Evolutionary conservation across 1,140 invertebrate species (phyloP).

Genomic region (Drosophila varians): DNA sequence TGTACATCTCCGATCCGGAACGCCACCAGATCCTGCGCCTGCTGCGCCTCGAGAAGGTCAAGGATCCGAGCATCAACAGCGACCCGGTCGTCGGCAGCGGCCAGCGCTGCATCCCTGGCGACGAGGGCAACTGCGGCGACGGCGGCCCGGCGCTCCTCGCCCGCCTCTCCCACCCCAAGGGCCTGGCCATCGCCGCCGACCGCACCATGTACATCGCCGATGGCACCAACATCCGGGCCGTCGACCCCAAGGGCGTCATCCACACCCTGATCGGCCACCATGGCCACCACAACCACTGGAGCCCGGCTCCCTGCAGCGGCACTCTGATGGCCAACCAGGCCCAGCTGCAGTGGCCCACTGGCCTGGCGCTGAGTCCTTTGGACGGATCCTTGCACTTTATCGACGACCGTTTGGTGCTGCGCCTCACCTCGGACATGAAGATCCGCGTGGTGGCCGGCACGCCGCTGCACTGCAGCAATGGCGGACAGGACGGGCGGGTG

Average conservation of each 20-base stretch:
- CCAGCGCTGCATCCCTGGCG: conserved; percentile 97
- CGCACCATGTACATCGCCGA: conserved; percentile 97
- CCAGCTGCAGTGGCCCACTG: conserved; percentile 97
- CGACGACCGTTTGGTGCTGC: conserved; percentile 96
- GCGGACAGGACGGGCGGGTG: conserved; percentile 76
- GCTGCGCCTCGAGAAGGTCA: conserved; percentile 89
- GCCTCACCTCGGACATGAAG: conserved; percentile 95
- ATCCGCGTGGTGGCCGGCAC: conserved; percentile 95
- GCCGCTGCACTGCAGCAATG: conserved; percentile 91
- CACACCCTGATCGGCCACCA: conserved; percentile 97
- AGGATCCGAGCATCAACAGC: conserved; percentile 93
- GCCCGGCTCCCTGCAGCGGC: conserved; percentile 92
- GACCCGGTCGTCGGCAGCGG: conserved; percentile 97
- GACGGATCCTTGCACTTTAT: conserved; percentile 97
- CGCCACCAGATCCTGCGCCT: conserved; percentile 93
- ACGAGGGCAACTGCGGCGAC: conserved; percentile 95
- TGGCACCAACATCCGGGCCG: conserved; percentile 95
- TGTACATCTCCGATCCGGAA: conserved; percentile 98
- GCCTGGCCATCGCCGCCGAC: conserved; percentile 95
- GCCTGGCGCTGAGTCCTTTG: conserved; percentile 94
- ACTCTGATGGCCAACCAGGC: conserved; percentile 92
- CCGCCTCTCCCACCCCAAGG: conserved; percentile 97
- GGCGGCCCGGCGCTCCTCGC: conserved; percentile 94
- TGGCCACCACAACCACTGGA: conserved; percentile 95
- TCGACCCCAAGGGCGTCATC: conserved; percentile 96